Base-by-base conservation (phyloP, 2,888 invertebrate species). In the Apamea anceps region DNA sequence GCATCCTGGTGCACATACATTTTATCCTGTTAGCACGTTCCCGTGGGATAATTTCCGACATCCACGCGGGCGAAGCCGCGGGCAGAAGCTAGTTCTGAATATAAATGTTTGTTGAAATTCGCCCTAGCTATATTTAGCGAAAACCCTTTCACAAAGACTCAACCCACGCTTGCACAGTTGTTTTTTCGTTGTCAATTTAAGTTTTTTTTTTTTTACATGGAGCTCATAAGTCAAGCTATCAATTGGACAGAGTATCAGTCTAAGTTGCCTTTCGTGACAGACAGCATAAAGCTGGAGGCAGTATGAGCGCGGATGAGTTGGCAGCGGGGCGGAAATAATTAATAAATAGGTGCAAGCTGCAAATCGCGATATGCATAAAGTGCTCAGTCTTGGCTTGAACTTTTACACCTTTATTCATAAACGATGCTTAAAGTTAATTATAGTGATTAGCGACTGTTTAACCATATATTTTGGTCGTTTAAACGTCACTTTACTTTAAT, bases 191-290 rank as follows among this genome's bases (percentile, higher is more conserved):
- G 89, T 92, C 91, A 90, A 91, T 92, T 91, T 92, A 84, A 72
- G 85, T 91, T 93, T 92, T 85, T 85, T 32, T 32, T 93, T 92
- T 85, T 92, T 92, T 85, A 87, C 90, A 87, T 85, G 90, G 90
- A 94, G 90, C 93, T 94, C 95, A 95, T 96, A 94, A 94, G 94
- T 95, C 95, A 96, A 91, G 90, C 90, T 93, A 95, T 96, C 96
- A 96, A 96, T 96, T 96, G 95, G 94, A 87, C 90, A 85, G 90
- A 84, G 82, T 90, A 93, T 95, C 94, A 92, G 93, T 95, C 94
- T 94, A 90, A 83, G 77, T 91, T 90, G 81, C 90, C 91, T 93
- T 92, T 91, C 92, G 89, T 91, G 89, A 82, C 83, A 85, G 88
- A 86, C 90, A 86, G 81, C 66, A 72, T 84, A 86, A 87, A 82